These are phyloP conservation scores for Bufotes viridis DNA, from an alignment of 2,797 vertebrate genomes.

Conservation along the genomic window DNA sequence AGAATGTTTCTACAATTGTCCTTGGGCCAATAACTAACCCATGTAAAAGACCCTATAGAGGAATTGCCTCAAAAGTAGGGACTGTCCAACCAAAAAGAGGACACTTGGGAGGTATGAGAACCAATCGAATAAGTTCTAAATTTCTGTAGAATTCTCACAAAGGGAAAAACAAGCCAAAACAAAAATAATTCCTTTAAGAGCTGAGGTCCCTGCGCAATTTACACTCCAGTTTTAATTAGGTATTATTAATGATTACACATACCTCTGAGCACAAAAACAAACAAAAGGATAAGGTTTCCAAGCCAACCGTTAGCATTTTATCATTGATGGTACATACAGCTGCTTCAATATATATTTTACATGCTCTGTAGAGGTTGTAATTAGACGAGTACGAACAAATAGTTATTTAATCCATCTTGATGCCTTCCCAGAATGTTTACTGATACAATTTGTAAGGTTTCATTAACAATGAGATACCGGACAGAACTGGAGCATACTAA, in stretches of 20 bases:
- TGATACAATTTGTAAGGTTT: constrained; percentile 43
- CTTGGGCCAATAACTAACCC: too few species aligned
- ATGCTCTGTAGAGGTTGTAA: constrained; percentile 46
- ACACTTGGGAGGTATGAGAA: neutral
- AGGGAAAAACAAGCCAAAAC: neutral
- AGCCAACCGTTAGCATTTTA: constrained; percentile 53
- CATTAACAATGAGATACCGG: constrained; percentile 45
- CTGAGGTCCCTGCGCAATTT: neutral
- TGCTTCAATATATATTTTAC: constrained; percentile 51
- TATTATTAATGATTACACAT: constrained; percentile 55
- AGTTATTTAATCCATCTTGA: constrained; percentile 50
- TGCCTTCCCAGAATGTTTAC: constrained; percentile 41
- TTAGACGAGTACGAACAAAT: constrained; percentile 49
- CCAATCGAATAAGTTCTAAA: neutral
- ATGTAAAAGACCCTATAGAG: too few species aligned
- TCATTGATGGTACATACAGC: constrained; percentile 55
- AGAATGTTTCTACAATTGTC: too few species aligned
- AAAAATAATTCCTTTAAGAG: neutral
- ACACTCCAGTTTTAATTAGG: constrained; percentile 33
- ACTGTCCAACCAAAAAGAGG: neutral
- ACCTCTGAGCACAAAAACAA: constrained; percentile 55
- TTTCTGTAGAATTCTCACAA: neutral
- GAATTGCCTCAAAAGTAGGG: too few species aligned
- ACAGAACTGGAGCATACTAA: constrained; percentile 33
- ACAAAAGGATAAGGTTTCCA: constrained; percentile 53